A percentile compares a stretch with the other conserved stretches of the same genome.
These are phyloP conservation scores for Gibbula magus DNA, from an alignment of 2,888 invertebrate genomes.

Conservation along the genomic window DNA sequence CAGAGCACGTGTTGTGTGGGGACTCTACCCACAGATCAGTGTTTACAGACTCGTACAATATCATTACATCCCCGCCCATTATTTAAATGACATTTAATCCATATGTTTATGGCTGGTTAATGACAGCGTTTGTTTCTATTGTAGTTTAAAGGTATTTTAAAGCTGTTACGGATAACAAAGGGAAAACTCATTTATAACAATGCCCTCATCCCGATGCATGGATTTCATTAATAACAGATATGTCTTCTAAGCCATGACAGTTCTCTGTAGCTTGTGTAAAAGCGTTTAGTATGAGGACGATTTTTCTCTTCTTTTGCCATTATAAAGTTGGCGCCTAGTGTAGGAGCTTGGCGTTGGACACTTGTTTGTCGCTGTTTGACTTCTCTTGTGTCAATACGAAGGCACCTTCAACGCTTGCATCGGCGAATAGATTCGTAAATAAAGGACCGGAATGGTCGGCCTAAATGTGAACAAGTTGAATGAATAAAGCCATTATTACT, in stretches of 20 bases:
- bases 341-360: slow-evolving; percentile 16
- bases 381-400: slow-evolving; percentile 32
- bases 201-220: too few relatives aligned
- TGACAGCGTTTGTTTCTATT: too few relatives aligned
- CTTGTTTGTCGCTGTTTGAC: slow-evolving; percentile 27
- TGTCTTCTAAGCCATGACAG: background rate
- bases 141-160: too few relatives aligned
- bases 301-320: background rate
- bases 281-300: slow-evolving; percentile 4
- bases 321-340: background rate
- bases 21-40: too few relatives aligned
- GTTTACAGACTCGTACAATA: too few relatives aligned
- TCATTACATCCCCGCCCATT: too few relatives aligned
- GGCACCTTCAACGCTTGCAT: slow-evolving; percentile 27
- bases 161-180: too few relatives aligned
- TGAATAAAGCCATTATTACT: slow-evolving; percentile 41
- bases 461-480: slow-evolving; percentile 28
- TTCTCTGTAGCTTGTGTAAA: background rate
- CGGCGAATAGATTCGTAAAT: slow-evolving; percentile 29
- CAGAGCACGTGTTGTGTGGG: too few relatives aligned
- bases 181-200: too few relatives aligned
- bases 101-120: too few relatives aligned
- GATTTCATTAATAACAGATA: background rate
- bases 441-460: slow-evolving; percentile 32
- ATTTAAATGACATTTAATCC: too few relatives aligned